phyloP scores from a whole-genome alignment of 1,140 invertebrate species.

The Holotrichia oblita region DNA sequence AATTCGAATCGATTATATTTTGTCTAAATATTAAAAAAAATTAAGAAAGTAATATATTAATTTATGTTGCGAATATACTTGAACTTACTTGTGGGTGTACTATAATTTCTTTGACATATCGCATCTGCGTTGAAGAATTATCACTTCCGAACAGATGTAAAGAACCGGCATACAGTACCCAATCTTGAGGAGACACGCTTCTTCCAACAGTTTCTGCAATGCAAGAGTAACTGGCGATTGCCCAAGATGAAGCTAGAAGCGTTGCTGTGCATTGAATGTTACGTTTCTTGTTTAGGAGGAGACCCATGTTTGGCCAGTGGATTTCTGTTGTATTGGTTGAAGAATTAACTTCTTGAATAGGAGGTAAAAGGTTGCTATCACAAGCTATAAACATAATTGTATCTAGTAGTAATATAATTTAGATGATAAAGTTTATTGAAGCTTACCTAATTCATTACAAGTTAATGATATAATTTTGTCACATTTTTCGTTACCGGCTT shows the following conservation, averaged over 20 bases:
- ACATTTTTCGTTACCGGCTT: slow-evolving; percentile 60
- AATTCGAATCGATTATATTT: slow-evolving; percentile 71
- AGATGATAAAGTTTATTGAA: neutral
- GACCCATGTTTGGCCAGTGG: slow-evolving; percentile 68
- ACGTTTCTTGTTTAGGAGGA: slow-evolving; percentile 65
- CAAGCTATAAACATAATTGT: slow-evolving; percentile 59
- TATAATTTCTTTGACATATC: slow-evolving; percentile 63
- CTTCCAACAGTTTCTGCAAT: slow-evolving; percentile 51
- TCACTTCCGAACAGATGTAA: slow-evolving; percentile 57
- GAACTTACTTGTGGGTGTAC: slow-evolving; percentile 63
- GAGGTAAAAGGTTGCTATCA: slow-evolving; percentile 61
- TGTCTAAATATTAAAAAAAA: slow-evolving; percentile 57
- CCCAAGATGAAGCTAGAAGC: slow-evolving; percentile 68
- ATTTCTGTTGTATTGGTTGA: slow-evolving; percentile 45
- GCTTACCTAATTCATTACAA: slow-evolving; percentile 68
- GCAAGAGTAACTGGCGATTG: slow-evolving; percentile 69
- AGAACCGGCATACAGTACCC: slow-evolving; percentile 63
- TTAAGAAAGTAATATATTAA: neutral
- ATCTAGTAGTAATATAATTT: neutral
- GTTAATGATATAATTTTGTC: slow-evolving; percentile 64
- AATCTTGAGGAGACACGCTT: slow-evolving; percentile 52
- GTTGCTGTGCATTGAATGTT: slow-evolving; percentile 68
- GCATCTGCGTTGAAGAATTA: slow-evolving; percentile 56
- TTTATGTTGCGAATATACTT: neutral
- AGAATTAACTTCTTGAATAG: slow-evolving; percentile 56